Evolutionary conservation across 30 jellyfish, hydroid and myxozoan genomes (phyloP).

Genomic region (Calvadosia cruxmelitensis): DNA sequence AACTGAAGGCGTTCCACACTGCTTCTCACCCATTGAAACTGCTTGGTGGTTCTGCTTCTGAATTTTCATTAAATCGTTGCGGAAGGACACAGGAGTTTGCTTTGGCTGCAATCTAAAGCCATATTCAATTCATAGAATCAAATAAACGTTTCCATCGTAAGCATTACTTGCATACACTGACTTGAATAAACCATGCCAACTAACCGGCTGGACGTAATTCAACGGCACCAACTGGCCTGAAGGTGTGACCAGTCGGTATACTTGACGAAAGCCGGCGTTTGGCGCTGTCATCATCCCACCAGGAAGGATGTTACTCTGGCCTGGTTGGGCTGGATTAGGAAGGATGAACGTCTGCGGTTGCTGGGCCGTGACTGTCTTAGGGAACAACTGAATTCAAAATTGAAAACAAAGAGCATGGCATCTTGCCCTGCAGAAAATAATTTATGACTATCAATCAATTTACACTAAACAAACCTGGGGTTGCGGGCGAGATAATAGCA

Average conservation of each 20-base stretch:
- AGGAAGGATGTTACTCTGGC: not conserved
- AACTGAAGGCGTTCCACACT: no score
- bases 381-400: not conserved
- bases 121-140: no score
- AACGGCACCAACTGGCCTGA: not conserved
- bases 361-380: constrained; percentile 18
- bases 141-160: no score
- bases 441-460: no score
- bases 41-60: not conserved
- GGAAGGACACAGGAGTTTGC: not conserved
- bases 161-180: no score
- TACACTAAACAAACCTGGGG: no score
- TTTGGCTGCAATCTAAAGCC: not conserved
- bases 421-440: not conserved
- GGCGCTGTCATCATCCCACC: not conserved
- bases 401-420: not conserved
- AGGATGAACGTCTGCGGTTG: not conserved
- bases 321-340: not conserved
- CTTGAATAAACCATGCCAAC: no score
- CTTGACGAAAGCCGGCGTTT: not conserved
- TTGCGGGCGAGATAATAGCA: not conserved
- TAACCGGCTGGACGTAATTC: constrained; percentile 2
- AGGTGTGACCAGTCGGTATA: not conserved
- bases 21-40: not conserved
- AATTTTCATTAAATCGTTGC: not conserved